These are phyloP conservation scores for Sarcophaga carnaria DNA, from an alignment of 2,888 invertebrate species.

Conservation along the genomic window DNA sequence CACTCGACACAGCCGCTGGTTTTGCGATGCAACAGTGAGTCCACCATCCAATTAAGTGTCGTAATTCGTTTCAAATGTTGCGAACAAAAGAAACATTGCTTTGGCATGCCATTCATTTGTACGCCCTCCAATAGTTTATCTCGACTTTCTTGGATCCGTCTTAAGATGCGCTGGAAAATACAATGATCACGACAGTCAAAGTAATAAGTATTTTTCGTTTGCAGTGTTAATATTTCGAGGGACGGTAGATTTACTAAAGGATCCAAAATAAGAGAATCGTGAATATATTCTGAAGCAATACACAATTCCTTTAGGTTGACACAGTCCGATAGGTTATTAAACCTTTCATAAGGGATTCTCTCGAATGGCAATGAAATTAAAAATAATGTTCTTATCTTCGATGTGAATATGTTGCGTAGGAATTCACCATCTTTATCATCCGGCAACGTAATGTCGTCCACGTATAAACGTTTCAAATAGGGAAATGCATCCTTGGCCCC, in stretches of 20 bases:
- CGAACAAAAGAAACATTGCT: constrained; percentile 9
- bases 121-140: background rate
- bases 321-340: background rate
- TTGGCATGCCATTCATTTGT: constrained; percentile 37
- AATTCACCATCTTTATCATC: constrained; percentile 6
- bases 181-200: constrained; percentile 9
- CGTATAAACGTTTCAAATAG: background rate
- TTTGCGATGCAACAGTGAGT: constrained; percentile 36
- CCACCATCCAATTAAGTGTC: constrained; percentile 26
- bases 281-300: background rate
- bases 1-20: constrained; percentile 31
- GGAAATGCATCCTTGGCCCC: background rate
- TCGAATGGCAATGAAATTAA: background rate
- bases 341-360: background rate
- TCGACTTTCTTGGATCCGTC: background rate
- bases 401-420: background rate
- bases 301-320: constrained; percentile 19
- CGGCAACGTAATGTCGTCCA: background rate
- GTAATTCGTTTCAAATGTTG: background rate
- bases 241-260: background rate
- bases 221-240: constrained; percentile 23
- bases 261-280: background rate
- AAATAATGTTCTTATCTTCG: background rate
- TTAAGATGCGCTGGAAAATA: background rate
- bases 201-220: constrained; percentile 1